Base-by-base conservation (phyloP, 2,113 vertebrate genomes). In the Sinocyclocheilus rhinocerous region DNA sequence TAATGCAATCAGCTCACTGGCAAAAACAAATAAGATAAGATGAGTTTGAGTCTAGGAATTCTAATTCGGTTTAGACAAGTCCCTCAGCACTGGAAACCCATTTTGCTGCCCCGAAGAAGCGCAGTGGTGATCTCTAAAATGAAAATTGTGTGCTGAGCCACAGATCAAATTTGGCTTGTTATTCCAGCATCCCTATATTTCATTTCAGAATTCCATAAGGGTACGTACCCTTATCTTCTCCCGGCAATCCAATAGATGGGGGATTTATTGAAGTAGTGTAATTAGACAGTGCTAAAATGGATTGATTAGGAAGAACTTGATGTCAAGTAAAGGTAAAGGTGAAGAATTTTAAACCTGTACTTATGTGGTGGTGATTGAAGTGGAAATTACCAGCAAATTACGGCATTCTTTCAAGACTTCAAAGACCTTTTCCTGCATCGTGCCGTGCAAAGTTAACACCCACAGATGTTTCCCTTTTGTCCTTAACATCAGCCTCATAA, bases 301-400 rank as follows among this genome's bases (percentile, higher is more conserved):
- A 84, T 85, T 84, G 80, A 77, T 72, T 77, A 33, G 36, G 26
- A 83, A 36, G 69, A 8, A 89, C 72, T 86, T 84, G 39, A 22
- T 45, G 50, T 52, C 82, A 81, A 78, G 69, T 83, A 45, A 83
- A 91, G 84, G 73, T 81, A 63, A 80, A 75, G 69, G 48, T 77
- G 16, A 29, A 55, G 76, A 52, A 81, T 80, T 85, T 89, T 87
- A 86, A 88, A 83, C 77, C 85, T 72, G 85, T 55, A 86, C 84
- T 87, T 87, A 89, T 59, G 48, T 83, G 87, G 57, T 50, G 42
- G 33, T 79, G 69, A 84, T 65, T 81, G 87, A 86, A 73, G 84
- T 78, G 84, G 70, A 87, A 84, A 88, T 76, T 59, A 86, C 69
- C 59, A 76, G 77, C 88, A 85, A 89, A 87, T 88, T 70, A 80